A percentile compares a stretch with the other conserved stretches of the same genome.
Conservation (phyloP, 2,797 vertebrate genomes). For the Lepilemur septentrionalis region DNA sequence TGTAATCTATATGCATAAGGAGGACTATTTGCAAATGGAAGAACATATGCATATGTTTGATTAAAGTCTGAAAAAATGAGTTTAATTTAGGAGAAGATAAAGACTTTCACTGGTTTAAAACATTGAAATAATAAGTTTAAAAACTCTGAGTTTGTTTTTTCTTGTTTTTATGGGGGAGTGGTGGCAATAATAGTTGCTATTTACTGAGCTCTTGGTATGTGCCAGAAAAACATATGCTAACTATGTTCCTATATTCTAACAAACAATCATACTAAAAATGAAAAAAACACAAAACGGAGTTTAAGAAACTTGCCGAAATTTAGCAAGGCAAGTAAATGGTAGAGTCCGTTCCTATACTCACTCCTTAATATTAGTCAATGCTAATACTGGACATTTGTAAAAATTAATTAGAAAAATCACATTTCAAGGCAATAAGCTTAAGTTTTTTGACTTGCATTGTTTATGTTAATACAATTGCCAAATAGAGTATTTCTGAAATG, state of each 20-base stretch:
- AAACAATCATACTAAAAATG: background rate
- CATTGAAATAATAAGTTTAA: background rate
- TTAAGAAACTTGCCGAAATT: background rate
- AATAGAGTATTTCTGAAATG: background rate
- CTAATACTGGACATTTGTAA: background rate
- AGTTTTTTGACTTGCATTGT: background rate
- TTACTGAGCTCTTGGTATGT: background rate
- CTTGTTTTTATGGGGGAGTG: rapidly evolving
- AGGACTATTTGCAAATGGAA: background rate
- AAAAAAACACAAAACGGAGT: background rate
- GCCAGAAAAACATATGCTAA: background rate
- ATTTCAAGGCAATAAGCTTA: background rate
- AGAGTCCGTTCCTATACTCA: background rate
- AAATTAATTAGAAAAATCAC: background rate
- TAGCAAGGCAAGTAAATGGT: background rate
- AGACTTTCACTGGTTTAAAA: background rate
- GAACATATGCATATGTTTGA: background rate
- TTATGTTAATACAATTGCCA: background rate
- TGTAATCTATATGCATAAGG: background rate
- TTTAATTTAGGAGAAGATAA: background rate
- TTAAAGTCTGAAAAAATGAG: background rate
- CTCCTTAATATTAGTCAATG: background rate
- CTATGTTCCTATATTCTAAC: background rate
- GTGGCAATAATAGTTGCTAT: background rate
- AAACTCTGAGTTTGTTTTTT: background rate